Base-by-base conservation (phyloP, 2,888 invertebrate species). In the Disparrhopalites patrizii region DNA sequence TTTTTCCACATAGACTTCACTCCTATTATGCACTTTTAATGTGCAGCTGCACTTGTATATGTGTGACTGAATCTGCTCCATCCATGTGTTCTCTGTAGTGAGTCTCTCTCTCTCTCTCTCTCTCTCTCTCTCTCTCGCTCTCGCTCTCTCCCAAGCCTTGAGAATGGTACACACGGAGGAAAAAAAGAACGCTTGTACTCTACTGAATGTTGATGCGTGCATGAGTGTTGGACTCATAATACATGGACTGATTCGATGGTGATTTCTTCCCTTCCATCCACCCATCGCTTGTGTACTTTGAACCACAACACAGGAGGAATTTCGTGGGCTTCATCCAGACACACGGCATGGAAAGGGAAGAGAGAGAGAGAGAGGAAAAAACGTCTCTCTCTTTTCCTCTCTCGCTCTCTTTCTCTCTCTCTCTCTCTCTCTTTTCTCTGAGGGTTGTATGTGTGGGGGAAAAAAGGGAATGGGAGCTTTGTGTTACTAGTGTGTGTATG, bases 221-320 rank as follows among this genome's bases (percentile, higher is more conserved):
- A 47, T 47, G 47, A 47, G 47, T 47, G n/a, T 47, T 47, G 23
- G 18, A 47, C 47, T 47, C 47, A 47, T 47, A 47, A 8, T n/a
- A n/a, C 47, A 47, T 47, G 36, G 57, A 57, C 40, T 57, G 57
- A 40, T 40, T 57, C 60, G 31, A 60, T 47, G 40, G 28, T 50
- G 30, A 60, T 60, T 50, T 60, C 60, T 60, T 50, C 50, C 55
- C 43, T 38, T 58, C 58, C 58, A 57, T 57, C 58, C 40, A 23
- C 55, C 55, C 55, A 36, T 55, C 55, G 23, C 55, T 55, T 55
- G 36, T 55, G 27, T 57, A 43, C 38, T 61, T 51, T 36, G 61
- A 23, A 61, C 61, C 61, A 61, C 61, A 61, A 61, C n/a, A n/a
- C 61, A 61, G 51, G 51, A 61, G 51, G 61, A 61, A 61, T 61